Evolutionary conservation across 2,797 vertebrate genomes (phyloP), one percentile per base, ranked within the genome.

Genomic region (Myotis vivesi): DNA sequence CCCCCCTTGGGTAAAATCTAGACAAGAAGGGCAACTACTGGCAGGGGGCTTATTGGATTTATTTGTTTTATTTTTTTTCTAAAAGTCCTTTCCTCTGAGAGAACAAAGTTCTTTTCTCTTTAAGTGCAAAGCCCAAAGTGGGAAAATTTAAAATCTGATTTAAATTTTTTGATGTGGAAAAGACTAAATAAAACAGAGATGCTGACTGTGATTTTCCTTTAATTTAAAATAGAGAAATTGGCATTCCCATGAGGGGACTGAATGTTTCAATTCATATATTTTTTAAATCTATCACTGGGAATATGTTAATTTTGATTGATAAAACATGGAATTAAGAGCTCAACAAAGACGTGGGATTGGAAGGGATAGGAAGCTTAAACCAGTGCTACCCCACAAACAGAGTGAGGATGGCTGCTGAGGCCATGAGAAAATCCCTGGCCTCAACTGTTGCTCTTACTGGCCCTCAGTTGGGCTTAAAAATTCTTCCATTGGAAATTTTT

Each of bases 31-130:
- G 90, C 49, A 76, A 81, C 38, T 20, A 7, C 75, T 72, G 46
- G 95, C 90, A 86, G 92, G 92, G 68, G 87, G 57, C 44, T 97
- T 96, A 97, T 95, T 97, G 90, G 66, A 91, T 97, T 97, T 95
- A 96, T 96, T 97, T 95, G 53, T 57, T 95, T 94, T 95, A 94
- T 95, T 95, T 83, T 28, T 96, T 95, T 80, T 79, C 59, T 76
- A 20, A 93, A 95, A 96, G 66, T 41, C 44, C 51, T 96, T 95
- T 57, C 89, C 79, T 96, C 59, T 57, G 83, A 95, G 89, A 96
- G 73, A 69, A 94, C 75, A 95, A 81, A 94, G 91, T 92, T 96
- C 94, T 94, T 76, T 93, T 76, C 73, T 92, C 53, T 84, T 92
- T 87, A 95, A 96, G 64, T 95, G 36, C 59, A 95, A 92, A 96